Percentiles rank a stretch among this genome's conserved stretches.
Conservation (phyloP, 1,140 invertebrate genomes). For the Achroia grisella region DNA sequence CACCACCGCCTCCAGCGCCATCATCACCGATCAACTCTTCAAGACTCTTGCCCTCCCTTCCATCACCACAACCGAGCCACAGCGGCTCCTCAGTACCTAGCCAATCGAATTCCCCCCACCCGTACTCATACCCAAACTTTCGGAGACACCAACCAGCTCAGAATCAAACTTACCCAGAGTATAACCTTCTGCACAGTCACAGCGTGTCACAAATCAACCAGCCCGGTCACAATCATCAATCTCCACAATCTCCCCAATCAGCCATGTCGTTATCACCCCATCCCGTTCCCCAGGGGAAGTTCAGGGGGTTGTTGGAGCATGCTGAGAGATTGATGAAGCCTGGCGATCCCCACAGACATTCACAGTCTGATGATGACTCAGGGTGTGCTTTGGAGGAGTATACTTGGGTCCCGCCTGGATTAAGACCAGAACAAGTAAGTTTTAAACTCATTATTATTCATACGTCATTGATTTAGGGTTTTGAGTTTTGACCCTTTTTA, state of each 20-base stretch:
- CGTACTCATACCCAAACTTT: conserved; percentile 49
- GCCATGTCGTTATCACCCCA: conserved; percentile 64
- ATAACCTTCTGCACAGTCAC: conserved; percentile 37
- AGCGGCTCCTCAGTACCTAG: conserved; percentile 49
- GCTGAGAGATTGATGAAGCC: conserved; percentile 68
- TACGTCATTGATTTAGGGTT: no score
- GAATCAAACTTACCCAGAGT: conserved; percentile 30
- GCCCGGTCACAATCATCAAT: conserved; percentile 46
- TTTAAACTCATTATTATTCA: no score
- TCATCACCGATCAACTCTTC: conserved; percentile 32
- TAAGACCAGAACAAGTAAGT: conserved; percentile 95
- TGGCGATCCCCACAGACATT: conserved; percentile 87
- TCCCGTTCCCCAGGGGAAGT: conserved; percentile 61
- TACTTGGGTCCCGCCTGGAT: conserved; percentile 96
- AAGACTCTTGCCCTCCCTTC: conserved; percentile 19
- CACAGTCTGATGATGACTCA: conserved; percentile 96
- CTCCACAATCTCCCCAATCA: conserved; percentile 51
- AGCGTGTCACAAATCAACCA: conserved; percentile 43
- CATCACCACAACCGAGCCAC: conserved; percentile 52
- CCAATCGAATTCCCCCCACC: conserved; percentile 51
- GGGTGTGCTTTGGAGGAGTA: conserved; percentile 98
- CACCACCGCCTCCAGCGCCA: conserved; percentile 50
- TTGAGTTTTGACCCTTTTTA: no score
- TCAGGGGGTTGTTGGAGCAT: conserved; percentile 70
- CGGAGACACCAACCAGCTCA: conserved; percentile 35